Evolutionary conservation across 2,888 invertebrate species (phyloP), one percentile per base, ranked within the genome.

Genomic region (Erebia ligea): DNA sequence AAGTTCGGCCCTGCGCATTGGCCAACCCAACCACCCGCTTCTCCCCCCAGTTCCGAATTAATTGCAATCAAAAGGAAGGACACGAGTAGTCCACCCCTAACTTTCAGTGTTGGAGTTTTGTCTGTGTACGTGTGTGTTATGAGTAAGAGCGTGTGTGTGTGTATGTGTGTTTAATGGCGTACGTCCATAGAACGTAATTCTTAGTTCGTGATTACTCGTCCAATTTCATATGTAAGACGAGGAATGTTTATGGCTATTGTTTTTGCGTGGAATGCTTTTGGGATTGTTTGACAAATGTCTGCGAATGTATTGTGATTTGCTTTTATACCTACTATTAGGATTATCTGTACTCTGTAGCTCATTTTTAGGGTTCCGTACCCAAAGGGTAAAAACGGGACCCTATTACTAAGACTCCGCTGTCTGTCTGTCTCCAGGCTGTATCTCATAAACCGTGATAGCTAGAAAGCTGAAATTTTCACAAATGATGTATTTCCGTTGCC

Each of bases 21-120:
- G 92, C 85, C 88, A 89, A 87, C 85, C 85, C 86, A 83, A 83
- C 80, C 81, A 80, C 83, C 79, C 19, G 13, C 48, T 25, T 48
- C 21, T 79, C 78, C 75, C 77, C 77, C 77, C 76, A 76, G 86
- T 85, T 86, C 87, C 88, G 92, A 92, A 93, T 93, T 93, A 93
- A 93, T 93, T 92, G 93, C 93, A 93, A 93, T 93, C 92, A 93
- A 91, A 92, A 92, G 93, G 91, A 92, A 93, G 92, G 93, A 93
- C 92, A 90, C 88, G 87, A 92, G 90, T 87, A 89, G 92, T 88
- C 93, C 92, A 90, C 87, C 91, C 92, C 92, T 88, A 88, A 90
- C 86, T 91, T 86, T 80, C 88, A 83, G 87, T 87, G 91, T 91
- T 91, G 90, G 91, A 90, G 85, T 89, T 90, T 86, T 89, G 89